phyloP scores from a whole-genome alignment of 2,797 vertebrate species.

The Sarcoramphus papa region DNA sequence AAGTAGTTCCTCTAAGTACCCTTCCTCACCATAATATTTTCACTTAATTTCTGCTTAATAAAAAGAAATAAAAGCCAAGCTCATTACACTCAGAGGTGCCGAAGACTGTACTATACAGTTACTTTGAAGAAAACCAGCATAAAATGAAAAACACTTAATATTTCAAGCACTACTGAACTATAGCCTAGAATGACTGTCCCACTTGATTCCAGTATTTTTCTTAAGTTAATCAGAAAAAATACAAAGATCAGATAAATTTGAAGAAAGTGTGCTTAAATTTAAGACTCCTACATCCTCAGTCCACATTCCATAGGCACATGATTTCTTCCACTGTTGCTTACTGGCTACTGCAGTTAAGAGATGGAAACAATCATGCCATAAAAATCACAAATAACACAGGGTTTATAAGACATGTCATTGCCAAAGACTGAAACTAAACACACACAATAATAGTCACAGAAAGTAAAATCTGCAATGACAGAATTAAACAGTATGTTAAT shows the following conservation, averaged over 20 bases:
- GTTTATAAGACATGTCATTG: background rate
- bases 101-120: background rate
- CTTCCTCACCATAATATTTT: background rate
- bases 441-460: background rate
- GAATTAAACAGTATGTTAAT: background rate
- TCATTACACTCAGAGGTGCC: background rate
- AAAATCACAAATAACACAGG: background rate
- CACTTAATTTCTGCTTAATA: background rate
- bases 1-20: background rate
- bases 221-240: background rate
- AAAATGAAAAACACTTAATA: background rate
- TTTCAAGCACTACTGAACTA: background rate
- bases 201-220: background rate
- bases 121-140: background rate
- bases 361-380: background rate
- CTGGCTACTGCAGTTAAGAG: background rate
- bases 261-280: background rate
- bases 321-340: background rate
- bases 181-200: background rate
- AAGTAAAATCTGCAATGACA: background rate
- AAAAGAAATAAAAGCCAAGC: background rate
- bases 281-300: rapidly evolving
- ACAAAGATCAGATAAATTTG: background rate
- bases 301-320: background rate
- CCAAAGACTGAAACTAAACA: background rate